Evolutionary conservation across 2,113 vertebrate species (phyloP), one percentile per base, ranked within the genome.

Genomic region (Cariama cristata): DNA sequence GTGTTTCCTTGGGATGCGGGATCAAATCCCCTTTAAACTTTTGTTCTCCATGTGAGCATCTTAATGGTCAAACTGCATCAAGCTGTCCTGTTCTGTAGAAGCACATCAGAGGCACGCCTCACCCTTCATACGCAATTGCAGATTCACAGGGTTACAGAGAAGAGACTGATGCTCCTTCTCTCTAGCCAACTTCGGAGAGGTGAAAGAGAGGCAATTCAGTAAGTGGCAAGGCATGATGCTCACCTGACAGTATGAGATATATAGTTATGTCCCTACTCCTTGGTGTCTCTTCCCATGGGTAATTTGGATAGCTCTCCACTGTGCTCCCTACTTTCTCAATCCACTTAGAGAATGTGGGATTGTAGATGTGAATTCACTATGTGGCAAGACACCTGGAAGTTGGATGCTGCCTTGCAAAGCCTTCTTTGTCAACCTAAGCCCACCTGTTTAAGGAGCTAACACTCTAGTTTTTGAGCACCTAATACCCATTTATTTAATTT

Each of bases 51-150:
- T 22, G 18, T 24, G 7, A 59, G 14, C 52, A 35, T 52, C 82
- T 79, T 79, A 90, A 71, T 49, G 8, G 12, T 45, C 42, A 81
- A 59, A 69, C 19, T 42, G 44, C 75, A 91, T 26, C 50, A 52
- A 59, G 27, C 42, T 79, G 11, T 40, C n/a, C 23, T 81, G 8
- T 32, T 87, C 24, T 50, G 13, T 17, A 89, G 68, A 38, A 69
- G 73, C 30, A 24, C 28, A 35, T 56, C 45, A 90, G 76, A 74
- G 32, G n/a, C 38, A 24, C 0, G 0, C 7, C 9, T 60, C 15
- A 8, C 12, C 8, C 26, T 90, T 87, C 69, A 30, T 17, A 22
- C 0, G 0, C 33, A 47, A 20, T 26, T 53, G 47, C 0, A 2
- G 22, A 38, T 81, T 90, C 86, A 60, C 18, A 35, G 33, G 20